Evolutionary conservation across 2,797 vertebrate genomes (phyloP), one percentile per base, ranked within the genome.

Genomic region (Sitta carolinensis): DNA sequence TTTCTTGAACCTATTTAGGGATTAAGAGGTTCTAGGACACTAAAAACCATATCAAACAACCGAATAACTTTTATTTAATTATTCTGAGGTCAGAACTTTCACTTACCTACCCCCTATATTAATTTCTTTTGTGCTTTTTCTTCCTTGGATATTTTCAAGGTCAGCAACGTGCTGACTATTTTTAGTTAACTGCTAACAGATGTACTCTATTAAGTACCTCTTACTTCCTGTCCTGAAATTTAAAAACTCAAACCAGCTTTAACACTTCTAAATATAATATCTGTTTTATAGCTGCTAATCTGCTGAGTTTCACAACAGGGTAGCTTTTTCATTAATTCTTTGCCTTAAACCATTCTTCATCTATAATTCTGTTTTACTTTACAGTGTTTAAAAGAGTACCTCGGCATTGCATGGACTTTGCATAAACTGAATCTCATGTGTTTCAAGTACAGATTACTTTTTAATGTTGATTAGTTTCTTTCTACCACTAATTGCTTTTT

Each of bases 311-410:
- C 93, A 97, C 69, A 96, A 96, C 62, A 95, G 73, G 40, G 50
- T 86, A 93, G n/a, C 57, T 87, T 96, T 96, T 96, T 92, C 90
- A 97, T 97, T 97, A 98, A 96, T 96, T 96, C 57, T 94, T 97
- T 96, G 91, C 94, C 95, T 97, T 69, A 61, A 97, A 93, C 78
- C 74, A 84, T 96, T 96, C 70, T 83, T 96, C 95, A 97, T 63
- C 72, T 52, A 87, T 94, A 95, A 96, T 95, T 97, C 77, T 94
- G 23, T 91, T 97, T 97, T 93, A 88, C 52, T 95, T 97, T 95
- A 91, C 67, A 91, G 79, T 87, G 47, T 94, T 96, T 94, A 76
- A 97, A 96, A 95, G 43, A 92, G 62, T 94, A 81, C 62, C 57
- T 94, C 61, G 93, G 40, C 74, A 87, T 21, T 72, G 30, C 38